Conservation (phyloP, 2,113 vertebrate species). For the Crypturellus undulatus region DNA sequence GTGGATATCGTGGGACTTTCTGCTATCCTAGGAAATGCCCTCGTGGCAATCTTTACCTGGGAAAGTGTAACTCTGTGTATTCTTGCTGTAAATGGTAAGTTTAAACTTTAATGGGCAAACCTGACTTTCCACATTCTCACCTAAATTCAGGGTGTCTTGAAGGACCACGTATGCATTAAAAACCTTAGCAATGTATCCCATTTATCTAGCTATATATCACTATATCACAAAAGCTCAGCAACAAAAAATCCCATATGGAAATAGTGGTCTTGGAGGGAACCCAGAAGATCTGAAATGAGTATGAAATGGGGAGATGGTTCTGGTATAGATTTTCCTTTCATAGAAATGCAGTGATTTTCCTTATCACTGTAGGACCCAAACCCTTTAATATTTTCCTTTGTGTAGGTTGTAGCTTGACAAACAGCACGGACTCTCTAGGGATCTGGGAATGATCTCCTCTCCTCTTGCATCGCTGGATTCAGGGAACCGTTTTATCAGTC, state of each 20-base stretch:
- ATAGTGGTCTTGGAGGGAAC: background rate
- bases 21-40: constrained; percentile 34
- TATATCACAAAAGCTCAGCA: background rate
- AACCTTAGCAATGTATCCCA: background rate
- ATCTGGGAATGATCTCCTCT: rapidly evolving
- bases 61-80: rapidly evolving
- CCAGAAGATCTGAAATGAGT: background rate
- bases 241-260: background rate
- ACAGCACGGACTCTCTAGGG: background rate
- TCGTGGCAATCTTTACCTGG: background rate
- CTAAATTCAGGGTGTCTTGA: background rate
- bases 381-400: background rate
- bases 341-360: background rate
- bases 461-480: background rate
- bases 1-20: constrained; percentile 64
- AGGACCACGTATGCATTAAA: background rate
- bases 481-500: background rate
- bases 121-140: background rate
- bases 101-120: background rate
- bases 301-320: background rate
- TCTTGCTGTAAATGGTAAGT: constrained; percentile 62
- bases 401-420: constrained; percentile 22
- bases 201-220: background rate
- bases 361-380: background rate
- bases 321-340: background rate